A percentile compares a stretch with the other conserved stretches of the same genome.
phyloP scores from a whole-genome alignment of 2,797 vertebrate genomes.

The Phylloscopus collybita region DNA sequence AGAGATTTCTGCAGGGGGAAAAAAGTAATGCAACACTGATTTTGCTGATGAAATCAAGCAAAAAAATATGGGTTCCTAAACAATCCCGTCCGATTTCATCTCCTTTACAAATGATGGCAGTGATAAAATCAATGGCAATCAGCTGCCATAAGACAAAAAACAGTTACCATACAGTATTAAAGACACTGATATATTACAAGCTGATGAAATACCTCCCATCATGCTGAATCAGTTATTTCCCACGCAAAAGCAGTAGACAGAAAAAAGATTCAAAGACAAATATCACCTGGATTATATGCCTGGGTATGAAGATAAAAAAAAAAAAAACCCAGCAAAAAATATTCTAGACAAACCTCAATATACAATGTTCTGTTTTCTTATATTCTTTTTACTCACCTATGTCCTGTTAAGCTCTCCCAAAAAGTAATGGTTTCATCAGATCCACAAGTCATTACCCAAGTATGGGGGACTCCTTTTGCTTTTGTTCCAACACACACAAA shows the following conservation, averaged over 20 bases:
- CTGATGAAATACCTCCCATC: background rate
- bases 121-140: rapidly evolving
- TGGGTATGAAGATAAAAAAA: background rate
- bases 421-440: slow-evolving; percentile 90
- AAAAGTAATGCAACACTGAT: background rate
- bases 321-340: background rate
- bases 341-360: background rate
- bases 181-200: background rate
- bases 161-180: background rate
- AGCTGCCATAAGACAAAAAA: background rate
- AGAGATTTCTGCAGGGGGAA: background rate
- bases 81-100: background rate
- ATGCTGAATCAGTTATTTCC: background rate
- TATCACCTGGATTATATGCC: background rate
- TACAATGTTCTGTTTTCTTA: background rate
- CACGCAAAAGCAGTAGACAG: background rate
- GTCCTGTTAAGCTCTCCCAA: slow-evolving; percentile 95
- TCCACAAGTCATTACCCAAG: slow-evolving; percentile 94
- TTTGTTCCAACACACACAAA: slow-evolving; percentile 97
- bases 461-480: slow-evolving; percentile 86
- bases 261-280: background rate
- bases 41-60: background rate
- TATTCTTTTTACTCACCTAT: slow-evolving; percentile 81
- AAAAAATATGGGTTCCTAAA: background rate
- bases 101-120: background rate